Percentiles rank a stretch among this genome's conserved stretches.
phyloP scores from a whole-genome alignment of 2,113 vertebrate species.

The Nothocercus julius region DNA sequence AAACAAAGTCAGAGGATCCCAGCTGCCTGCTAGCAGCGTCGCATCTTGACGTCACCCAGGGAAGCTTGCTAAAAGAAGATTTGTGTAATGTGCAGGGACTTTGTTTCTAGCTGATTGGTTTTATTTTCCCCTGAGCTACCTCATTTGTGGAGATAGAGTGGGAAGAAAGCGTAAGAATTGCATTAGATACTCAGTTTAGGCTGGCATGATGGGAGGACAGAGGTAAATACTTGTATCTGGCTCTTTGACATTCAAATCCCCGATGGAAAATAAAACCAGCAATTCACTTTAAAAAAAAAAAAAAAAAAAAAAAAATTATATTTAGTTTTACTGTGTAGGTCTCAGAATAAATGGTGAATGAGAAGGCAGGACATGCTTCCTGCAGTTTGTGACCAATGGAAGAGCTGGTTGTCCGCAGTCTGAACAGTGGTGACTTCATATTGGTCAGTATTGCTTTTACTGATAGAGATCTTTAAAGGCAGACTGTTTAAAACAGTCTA shows the following conservation, averaged over 20 bases:
- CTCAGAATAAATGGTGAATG: neutral
- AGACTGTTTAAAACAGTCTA: neutral
- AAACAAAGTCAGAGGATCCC: neutral
- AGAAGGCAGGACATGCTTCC: neutral
- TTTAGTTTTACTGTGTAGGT: neutral
- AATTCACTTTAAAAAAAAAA: too few relatives aligned
- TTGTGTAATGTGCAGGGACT: neutral
- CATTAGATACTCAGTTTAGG: neutral
- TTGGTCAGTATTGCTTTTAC: neutral
- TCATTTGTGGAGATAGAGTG: conserved; percentile 10
- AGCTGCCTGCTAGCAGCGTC: neutral
- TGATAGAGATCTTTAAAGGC: neutral
- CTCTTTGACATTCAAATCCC: neutral
- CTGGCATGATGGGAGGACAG: neutral
- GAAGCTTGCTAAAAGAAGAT: neutral
- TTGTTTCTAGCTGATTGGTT: neutral
- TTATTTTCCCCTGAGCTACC: conserved; percentile 47
- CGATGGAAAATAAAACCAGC: neutral
- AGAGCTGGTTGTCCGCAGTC: neutral
- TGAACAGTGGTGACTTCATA: neutral
- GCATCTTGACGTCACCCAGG: neutral
- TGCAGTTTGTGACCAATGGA: neutral
- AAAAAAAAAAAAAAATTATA: neutral
- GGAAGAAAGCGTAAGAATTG: neutral
- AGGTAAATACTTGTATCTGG: neutral